phyloP scores from a whole-genome alignment of 64 coral and sea anemone species.

The Montipora cactus region DNA sequence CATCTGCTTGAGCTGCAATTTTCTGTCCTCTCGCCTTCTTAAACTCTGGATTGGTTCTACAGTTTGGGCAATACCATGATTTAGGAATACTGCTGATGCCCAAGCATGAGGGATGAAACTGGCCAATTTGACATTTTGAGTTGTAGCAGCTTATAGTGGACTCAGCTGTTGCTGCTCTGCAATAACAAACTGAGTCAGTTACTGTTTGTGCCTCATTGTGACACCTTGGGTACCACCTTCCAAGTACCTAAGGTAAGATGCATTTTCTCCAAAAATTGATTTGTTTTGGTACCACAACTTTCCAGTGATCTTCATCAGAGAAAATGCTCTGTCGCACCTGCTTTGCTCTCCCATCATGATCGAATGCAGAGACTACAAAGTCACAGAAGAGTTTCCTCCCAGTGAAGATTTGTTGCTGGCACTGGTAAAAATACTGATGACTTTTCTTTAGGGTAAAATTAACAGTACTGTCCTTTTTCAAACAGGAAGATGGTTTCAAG shows the following conservation, averaged over 20 bases:
- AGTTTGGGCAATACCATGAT: constrained; percentile 34
- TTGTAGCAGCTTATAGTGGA: constrained; percentile 23
- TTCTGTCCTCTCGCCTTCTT: neutral
- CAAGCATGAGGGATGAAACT: constrained; percentile 58
- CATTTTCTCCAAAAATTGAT: no score
- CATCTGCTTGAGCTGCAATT: neutral
- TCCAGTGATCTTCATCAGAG: neutral
- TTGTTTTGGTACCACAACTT: no score
- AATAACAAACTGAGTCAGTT: constrained; percentile 52
- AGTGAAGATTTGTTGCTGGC: no score
- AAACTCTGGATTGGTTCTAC: neutral
- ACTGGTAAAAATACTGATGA: no score
- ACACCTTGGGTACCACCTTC: neutral
- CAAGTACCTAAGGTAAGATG: no score
- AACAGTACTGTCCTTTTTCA: no score
- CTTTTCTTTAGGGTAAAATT: no score
- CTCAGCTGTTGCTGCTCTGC: constrained; percentile 42
- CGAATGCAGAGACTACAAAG: no score
- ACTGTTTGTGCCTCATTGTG: neutral
- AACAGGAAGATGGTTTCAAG: no score
- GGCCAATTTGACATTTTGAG: constrained; percentile 50
- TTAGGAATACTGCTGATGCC: constrained; percentile 14
- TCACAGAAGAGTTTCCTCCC: no score
- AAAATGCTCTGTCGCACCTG: constrained; percentile 36
- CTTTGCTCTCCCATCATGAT: neutral